These are phyloP conservation scores for Notoglanidium macrostoma DNA, from an alignment of 2,797 vertebrate species.

Conservation along the genomic window DNA sequence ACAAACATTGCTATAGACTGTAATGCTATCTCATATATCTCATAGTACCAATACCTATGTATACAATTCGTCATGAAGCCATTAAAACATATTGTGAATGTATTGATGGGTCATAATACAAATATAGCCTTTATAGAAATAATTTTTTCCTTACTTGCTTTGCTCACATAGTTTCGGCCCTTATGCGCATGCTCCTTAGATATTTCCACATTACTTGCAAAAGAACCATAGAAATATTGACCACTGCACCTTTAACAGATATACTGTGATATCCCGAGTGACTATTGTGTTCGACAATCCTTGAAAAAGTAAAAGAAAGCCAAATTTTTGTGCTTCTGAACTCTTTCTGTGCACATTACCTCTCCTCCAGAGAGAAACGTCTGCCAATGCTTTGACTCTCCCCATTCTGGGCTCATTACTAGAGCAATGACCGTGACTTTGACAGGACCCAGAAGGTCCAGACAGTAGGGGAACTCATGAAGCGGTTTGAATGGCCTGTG, in stretches of 20 bases:
- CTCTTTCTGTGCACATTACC: conserved; percentile 24
- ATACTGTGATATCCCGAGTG: conserved; percentile 22
- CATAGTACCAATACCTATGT: not conserved
- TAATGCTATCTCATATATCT: not conserved
- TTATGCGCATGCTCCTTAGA: not conserved
- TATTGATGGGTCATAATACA: too few relatives aligned
- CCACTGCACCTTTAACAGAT: not conserved
- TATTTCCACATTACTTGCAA: not conserved
- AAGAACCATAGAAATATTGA: not conserved
- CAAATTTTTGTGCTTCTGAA: conserved; percentile 9
- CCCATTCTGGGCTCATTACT: conserved; percentile 43
- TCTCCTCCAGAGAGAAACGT: conserved; percentile 11
- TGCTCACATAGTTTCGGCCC: not conserved
- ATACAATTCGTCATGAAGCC: not conserved
- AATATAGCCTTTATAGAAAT: not conserved
- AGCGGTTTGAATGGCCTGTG: conserved; percentile 54
- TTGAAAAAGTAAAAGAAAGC: conserved; percentile 3
- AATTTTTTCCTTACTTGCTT: not conserved
- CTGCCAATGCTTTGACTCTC: conserved; percentile 39
- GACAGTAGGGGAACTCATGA: conserved; percentile 60
- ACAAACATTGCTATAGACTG: not conserved
- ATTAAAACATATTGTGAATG: not conserved
- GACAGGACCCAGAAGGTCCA: conserved; percentile 56
- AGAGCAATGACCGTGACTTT: conserved; percentile 58
- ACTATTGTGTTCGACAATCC: not conserved